phyloP scores from a whole-genome alignment of 2,888 invertebrate genomes.

The Drosophila mimica region DNA sequence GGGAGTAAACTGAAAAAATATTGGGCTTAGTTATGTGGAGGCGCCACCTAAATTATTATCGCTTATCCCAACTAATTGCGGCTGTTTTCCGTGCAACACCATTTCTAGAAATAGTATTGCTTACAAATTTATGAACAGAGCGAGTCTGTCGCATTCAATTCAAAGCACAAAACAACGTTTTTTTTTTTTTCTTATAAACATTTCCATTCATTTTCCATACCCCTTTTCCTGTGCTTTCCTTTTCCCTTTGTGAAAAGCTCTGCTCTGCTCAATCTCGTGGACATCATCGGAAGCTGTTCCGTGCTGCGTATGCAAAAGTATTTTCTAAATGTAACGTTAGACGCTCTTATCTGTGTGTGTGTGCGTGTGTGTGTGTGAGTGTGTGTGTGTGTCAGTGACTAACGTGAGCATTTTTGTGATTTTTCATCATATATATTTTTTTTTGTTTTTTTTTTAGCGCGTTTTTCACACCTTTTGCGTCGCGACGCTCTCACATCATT shows the following conservation, averaged over 20 bases:
- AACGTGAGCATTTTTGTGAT: conserved; percentile 69
- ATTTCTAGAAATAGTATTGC: neutral
- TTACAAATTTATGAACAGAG: neutral
- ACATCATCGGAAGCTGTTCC: conserved; percentile 37
- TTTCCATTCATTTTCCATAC: neutral
- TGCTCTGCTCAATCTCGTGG: conserved; percentile 24
- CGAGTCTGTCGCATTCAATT: neutral
- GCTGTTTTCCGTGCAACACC: neutral
- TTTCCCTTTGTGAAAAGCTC: neutral
- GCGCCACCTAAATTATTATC: neutral
- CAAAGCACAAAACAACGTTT: neutral
- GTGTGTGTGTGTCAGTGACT: conserved; percentile 36
- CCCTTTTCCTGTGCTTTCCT: neutral
- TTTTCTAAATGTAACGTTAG: conserved; percentile 33
- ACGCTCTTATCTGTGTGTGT: conserved; percentile 6
- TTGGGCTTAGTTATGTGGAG: neutral
- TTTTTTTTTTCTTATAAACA: neutral
- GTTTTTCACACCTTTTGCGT: conserved; percentile 66
- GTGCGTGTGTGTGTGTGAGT: conserved; percentile 28
- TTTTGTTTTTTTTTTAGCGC: conserved; percentile 36
- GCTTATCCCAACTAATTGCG: neutral
- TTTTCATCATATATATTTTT: conserved; percentile 63
- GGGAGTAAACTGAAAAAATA: neutral
- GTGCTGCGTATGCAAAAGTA: conserved; percentile 39
- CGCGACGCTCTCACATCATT: conserved; percentile 70